Evolutionary conservation across 2,888 invertebrate species (phyloP).

Genomic region (Drosophila meridionalis): DNA sequence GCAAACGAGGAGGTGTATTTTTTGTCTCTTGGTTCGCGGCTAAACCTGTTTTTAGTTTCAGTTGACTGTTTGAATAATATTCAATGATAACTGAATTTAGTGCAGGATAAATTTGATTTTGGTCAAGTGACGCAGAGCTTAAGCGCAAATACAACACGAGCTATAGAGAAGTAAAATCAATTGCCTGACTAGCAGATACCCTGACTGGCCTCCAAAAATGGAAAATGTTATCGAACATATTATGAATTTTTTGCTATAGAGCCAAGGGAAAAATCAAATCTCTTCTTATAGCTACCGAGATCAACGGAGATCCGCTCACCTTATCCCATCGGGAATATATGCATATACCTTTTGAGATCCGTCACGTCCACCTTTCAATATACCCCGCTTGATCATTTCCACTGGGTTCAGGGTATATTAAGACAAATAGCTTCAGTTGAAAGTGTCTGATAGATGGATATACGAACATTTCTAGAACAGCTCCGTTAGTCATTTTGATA

Average conservation of each 20-base stretch:
- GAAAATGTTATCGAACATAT: no score
- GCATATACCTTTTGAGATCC: no score
- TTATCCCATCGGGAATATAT: not conserved
- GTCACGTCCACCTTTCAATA: not conserved
- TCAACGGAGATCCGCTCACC: not conserved
- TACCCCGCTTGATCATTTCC: not conserved
- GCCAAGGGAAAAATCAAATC: no score
- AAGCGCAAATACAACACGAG: not conserved
- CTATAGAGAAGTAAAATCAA: not conserved
- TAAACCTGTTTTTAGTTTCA: slow-evolving; percentile 59
- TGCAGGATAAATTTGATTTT: slow-evolving; percentile 39
- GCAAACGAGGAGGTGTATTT: slow-evolving; percentile 45
- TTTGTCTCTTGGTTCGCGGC: slow-evolving; percentile 14
- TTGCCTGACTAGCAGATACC: not conserved
- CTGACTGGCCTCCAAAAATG: not conserved
- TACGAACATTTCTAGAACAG: not conserved
- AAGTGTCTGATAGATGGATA: slow-evolving; percentile 8
- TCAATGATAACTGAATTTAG: slow-evolving; percentile 52
- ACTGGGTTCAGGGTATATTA: not conserved
- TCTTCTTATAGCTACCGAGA: not conserved
- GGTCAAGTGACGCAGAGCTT: slow-evolving; percentile 2
- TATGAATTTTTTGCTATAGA: no score
- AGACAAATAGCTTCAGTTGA: not conserved
- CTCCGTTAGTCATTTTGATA: not conserved
- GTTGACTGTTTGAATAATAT: slow-evolving; percentile 42